Evolutionary conservation across 2,113 vertebrate genomes (phyloP).

Genomic region (Chlamydotis undulata): DNA sequence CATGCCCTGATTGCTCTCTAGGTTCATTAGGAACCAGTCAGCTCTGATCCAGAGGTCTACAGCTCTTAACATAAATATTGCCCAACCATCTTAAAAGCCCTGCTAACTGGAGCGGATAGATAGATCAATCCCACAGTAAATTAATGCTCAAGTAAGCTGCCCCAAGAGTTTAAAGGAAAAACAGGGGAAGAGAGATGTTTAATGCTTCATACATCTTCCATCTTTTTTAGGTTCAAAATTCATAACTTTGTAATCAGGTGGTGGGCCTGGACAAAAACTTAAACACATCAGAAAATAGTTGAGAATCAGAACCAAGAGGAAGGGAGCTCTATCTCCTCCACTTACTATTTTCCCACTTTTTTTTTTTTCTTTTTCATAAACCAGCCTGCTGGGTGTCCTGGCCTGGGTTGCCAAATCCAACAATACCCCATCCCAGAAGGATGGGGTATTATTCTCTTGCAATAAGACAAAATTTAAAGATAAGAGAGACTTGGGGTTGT

Average conservation of each 20-base stretch:
- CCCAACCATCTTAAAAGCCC: neutral
- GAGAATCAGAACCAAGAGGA: neutral
- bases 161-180: neutral
- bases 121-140: neutral
- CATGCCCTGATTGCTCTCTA: neutral
- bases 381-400: neutral
- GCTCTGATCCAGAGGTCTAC: neutral
- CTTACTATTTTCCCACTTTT: neutral
- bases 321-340: neutral
- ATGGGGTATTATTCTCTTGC: neutral
- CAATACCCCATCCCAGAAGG: neutral
- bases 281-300: neutral
- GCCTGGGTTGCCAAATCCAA: neutral
- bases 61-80: neutral
- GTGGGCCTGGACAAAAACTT: neutral
- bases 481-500: neutral
- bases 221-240: neutral
- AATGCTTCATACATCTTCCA: neutral
- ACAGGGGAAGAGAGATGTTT: neutral
- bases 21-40: neutral
- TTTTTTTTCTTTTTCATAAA: neutral
- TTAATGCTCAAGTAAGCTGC: neutral
- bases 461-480: neutral
- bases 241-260: neutral
- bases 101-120: neutral